Evolutionary conservation across 2,113 vertebrate species (phyloP), one percentile per base, ranked within the genome.

Genomic region (Clupea harengus): DNA sequence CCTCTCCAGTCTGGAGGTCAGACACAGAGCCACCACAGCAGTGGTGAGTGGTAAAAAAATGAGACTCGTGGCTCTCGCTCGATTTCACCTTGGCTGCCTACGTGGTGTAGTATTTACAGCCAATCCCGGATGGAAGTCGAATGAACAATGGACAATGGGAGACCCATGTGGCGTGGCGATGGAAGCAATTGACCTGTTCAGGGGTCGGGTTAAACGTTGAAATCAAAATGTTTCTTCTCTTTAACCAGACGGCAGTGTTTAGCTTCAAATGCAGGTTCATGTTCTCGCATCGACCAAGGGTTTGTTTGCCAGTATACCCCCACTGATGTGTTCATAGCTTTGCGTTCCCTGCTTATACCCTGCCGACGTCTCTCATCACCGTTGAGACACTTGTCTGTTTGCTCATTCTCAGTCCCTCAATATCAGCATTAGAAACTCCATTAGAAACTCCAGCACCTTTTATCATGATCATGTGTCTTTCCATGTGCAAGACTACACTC

Each of bases 91-190:
- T 75, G 28, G 67, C 11, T 75, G 67, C 28, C 28, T 75, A 28
- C 25, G 28, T 39, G 10, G 8, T 28, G 11, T 15, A 39, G 25
- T 75, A 75, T 39, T 75, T 32, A 75, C 67, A 75, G 11, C 67
- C 67, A 32, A 15, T 64, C 8, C 60, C n/a, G 22, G 60, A 64
- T 64, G 22, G 60, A 75, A 28, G 25, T 75, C 4, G 3, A 75
- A 75, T 28, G 67, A 75, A 75, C 67, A 75, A 75, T 75, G 67
- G 67, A 75, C 67, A 75, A 75, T 75, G 67, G 67, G 67, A 2
- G n/a, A 28, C 67, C 67, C 67, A 32, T 75, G 67, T 75, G 67
- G 67, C 15, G 67, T 75, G 28, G 67, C 11, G 64, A 72, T 3
- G 67, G 67, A 75, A 32, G 67, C 67, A 75, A 75, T 75, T 75